Base-by-base conservation (phyloP, 2,888 invertebrate species). In the Formica aserva region DNA sequence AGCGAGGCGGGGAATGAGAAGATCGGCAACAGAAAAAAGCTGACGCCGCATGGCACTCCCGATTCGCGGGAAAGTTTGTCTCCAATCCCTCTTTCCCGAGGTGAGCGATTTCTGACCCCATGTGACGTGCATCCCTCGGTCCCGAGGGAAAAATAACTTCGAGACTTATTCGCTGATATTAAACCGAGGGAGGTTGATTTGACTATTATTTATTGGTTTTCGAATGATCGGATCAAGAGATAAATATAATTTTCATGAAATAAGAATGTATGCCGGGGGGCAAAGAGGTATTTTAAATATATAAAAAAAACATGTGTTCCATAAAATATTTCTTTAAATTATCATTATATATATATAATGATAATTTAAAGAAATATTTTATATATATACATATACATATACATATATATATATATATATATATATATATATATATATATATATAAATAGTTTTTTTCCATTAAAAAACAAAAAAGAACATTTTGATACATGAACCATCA, bases 1-100 rank as follows among this genome's bases (percentile, higher is more conserved):
- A 86, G 22, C 35, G 15, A 9, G 32, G 13, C 41, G 45, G 22
- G 35, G 29, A 55, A 48, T 75, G 66, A 52, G 26, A 48, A 66
- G 75, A 71, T 77, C 71, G 18, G n/a, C 26, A 57, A 38, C 55
- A 35, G 76, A 74, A 85, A 85, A 76, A 77, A 83, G 81, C 69
- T 80, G 86, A 83, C 80, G 83, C 35, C 78, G 52, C n/a, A 18
- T 8, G 48, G 8, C 18, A n/a, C 35, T 57, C n/a, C 5, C 72
- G 22, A 32, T 67, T 74, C 75, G 60, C 80, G 29, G 18, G 45
- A 13, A 48, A 22, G 18, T 18, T 62, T 41, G 48, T 62, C 48
- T 63, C 67, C 55, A 35, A 72, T 63, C 72, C 38, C 55, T 55
- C 62, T 82, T 60, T 69, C 18, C 11, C 26, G 65, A 32, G 1